Percentiles rank a stretch among this genome's conserved stretches.
Evolutionary conservation across 2,797 vertebrate species (phyloP).

Genomic region (Micrastur ruficollis): DNA sequence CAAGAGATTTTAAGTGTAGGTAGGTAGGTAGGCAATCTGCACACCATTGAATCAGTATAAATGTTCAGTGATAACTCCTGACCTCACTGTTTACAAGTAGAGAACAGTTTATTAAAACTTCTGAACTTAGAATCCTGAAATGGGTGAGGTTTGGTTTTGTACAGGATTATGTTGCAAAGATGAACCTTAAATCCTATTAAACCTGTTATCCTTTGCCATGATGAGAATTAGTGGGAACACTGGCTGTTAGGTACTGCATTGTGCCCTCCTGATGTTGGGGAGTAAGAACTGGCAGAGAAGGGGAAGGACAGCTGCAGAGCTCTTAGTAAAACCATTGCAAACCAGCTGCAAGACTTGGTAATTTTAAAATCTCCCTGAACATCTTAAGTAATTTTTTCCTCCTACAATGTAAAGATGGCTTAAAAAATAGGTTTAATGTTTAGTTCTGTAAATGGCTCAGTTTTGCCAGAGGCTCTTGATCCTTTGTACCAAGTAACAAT

Average conservation of each 20-base stretch:
- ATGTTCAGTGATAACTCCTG: not conserved
- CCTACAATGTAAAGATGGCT: not conserved
- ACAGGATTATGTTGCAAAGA: not conserved
- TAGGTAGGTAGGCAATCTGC: not conserved
- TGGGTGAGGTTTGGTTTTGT: not conserved
- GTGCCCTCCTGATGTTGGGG: not conserved
- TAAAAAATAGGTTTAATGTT: not conserved
- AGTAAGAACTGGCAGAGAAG: not conserved
- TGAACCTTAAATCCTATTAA: not conserved
- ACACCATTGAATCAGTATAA: not conserved
- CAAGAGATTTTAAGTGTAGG: not conserved
- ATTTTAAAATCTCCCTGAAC: not conserved
- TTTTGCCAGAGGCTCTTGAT: not conserved
- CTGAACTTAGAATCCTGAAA: not conserved
- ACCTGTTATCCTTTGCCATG: not conserved
- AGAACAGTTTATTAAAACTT: not conserved
- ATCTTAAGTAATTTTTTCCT: not conserved
- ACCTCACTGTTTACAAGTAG: not conserved
- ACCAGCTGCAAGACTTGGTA: not conserved
- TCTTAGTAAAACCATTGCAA: not conserved
- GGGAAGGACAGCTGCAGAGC: not conserved
- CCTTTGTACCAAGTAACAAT: not conserved
- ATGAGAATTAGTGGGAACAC: not conserved
- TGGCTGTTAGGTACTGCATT: not conserved
- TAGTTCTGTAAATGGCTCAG: not conserved